These are phyloP conservation scores for Onychomys torridus DNA, from an alignment of 2,797 vertebrate species.

Conservation along the genomic window DNA sequence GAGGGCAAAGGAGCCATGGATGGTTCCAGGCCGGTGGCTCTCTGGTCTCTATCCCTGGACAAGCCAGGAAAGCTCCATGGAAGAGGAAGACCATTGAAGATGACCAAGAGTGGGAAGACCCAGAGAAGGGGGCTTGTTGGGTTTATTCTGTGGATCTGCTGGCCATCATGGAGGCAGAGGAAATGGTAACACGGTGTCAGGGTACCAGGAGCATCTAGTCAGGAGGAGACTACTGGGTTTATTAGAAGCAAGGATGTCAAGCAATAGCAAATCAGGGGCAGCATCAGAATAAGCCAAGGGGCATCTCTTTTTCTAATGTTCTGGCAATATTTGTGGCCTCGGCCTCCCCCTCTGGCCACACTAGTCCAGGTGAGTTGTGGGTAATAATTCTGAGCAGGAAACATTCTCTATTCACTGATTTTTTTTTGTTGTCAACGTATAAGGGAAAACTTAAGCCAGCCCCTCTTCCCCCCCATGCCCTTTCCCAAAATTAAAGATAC, in stretches of 20 bases:
- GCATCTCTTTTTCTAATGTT: background rate
- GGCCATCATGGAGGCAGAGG: background rate
- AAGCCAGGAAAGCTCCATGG: background rate
- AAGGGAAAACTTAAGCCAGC: background rate
- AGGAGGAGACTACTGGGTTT: background rate
- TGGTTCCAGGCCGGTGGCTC: background rate
- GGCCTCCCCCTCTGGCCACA: background rate
- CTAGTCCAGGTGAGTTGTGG: background rate
- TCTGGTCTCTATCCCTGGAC: background rate
- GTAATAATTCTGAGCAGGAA: background rate
- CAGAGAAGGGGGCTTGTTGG: background rate
- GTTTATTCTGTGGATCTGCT: background rate
- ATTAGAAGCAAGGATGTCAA: background rate
- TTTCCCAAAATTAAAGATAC: background rate
- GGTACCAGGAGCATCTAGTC: background rate
- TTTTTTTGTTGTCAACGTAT: background rate
- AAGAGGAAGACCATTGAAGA: background rate
- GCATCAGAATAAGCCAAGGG: background rate
- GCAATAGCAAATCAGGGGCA: background rate
- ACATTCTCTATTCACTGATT: background rate
- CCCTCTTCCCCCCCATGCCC: background rate
- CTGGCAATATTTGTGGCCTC: background rate
- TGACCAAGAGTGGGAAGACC: background rate
- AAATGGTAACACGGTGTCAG: background rate
- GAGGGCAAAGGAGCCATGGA: background rate